A percentile compares a stretch with the other conserved stretches of the same genome.
Evolutionary conservation across 2,113 vertebrate genomes (phyloP).

Genomic region (Gracilinanus agilis): DNA sequence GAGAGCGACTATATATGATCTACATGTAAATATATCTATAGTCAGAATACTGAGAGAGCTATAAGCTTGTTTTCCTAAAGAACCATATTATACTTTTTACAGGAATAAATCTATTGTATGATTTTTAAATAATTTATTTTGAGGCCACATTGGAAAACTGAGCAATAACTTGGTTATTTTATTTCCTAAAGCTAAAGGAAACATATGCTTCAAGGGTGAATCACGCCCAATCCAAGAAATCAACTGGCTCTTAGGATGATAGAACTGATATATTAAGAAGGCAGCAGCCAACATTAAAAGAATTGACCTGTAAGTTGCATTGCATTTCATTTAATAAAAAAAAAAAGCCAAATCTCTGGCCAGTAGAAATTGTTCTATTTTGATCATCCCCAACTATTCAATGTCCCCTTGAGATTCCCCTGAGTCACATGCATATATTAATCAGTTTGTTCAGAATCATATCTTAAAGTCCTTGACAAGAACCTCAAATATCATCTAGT

Average conservation of each 20-base stretch:
- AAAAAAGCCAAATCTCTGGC: background rate
- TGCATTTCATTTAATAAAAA: background rate
- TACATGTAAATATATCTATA: too few species aligned
- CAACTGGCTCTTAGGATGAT: background rate
- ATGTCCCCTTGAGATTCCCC: background rate
- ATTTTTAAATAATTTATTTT: constrained; percentile 1
- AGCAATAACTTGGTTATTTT: background rate
- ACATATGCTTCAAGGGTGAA: background rate
- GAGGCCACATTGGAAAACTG: background rate
- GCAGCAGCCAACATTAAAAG: background rate
- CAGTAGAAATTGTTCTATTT: background rate
- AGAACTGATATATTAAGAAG: background rate
- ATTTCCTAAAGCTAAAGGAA: background rate
- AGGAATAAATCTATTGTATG: background rate
- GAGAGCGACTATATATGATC: too few species aligned
- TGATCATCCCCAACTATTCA: background rate
- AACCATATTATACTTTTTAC: background rate
- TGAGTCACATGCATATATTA: background rate
- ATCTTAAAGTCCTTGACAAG: background rate
- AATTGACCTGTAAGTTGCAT: background rate
- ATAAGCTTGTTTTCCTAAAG: background rate
- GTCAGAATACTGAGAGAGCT: background rate
- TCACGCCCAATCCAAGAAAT: background rate
- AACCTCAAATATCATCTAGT: background rate
- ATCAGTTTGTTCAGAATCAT: background rate